phyloP scores from a whole-genome alignment of 1,140 invertebrate species.

The Druon quercuslanigerum region DNA sequence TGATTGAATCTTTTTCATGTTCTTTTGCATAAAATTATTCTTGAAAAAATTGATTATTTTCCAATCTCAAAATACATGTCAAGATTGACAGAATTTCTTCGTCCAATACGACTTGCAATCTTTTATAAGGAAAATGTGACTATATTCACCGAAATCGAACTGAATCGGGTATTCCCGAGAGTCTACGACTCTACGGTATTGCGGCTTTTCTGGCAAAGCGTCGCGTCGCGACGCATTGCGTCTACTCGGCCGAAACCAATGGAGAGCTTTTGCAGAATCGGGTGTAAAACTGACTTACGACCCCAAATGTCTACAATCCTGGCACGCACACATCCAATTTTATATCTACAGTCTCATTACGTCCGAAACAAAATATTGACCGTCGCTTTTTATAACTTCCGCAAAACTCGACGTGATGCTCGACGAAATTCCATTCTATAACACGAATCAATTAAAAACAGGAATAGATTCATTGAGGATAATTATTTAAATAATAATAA shows the following conservation, averaged over 20 bases:
- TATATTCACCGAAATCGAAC: neutral
- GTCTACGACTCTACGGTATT: slow-evolving; percentile 40
- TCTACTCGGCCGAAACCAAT: slow-evolving; percentile 36
- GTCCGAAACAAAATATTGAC: neutral
- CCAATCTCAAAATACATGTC: too few species aligned
- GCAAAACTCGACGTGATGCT: neutral
- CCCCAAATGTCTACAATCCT: slow-evolving; percentile 10
- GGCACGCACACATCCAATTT: neutral
- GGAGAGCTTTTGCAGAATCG: neutral
- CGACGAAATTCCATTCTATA: neutral
- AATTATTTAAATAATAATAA: too few species aligned
- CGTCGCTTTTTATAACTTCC: slow-evolving; percentile 2
- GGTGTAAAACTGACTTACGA: slow-evolving; percentile 21
- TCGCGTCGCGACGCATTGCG: slow-evolving; percentile 59
- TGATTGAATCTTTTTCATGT: too few species aligned
- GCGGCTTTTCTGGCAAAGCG: slow-evolving; percentile 59
- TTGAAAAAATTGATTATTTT: too few species aligned
- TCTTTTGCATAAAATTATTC: too few species aligned
- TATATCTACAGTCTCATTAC: slow-evolving; percentile 2
- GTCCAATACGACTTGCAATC: too few species aligned
- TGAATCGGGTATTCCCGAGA: neutral
- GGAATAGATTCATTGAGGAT: too few species aligned
- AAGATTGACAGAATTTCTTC: too few species aligned
- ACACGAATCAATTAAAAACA: too few species aligned
- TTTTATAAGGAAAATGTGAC: neutral